A percentile compares a stretch with the other conserved stretches of the same genome.
Evolutionary conservation across 2,888 invertebrate genomes (phyloP).

Genomic region (Hydropsyche betteni): DNA sequence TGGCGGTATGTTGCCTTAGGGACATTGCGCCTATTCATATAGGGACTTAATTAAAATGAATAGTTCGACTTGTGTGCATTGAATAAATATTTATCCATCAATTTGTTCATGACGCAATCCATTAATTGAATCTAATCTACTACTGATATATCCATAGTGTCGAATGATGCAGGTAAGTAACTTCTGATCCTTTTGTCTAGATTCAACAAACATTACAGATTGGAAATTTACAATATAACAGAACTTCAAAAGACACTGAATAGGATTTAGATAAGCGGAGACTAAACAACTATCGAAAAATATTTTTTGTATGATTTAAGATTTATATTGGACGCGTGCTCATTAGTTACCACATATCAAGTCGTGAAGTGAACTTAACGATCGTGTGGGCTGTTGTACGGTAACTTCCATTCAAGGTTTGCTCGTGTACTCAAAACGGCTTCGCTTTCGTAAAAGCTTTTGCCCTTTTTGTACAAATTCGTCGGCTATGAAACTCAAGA

Average conservation of each 20-base stretch:
- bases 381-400: constrained; percentile 34
- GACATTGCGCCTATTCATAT: constrained; percentile 43
- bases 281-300: no score
- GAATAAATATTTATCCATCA: constrained; percentile 44
- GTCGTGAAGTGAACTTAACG: constrained; percentile 37
- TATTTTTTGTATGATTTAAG: no score
- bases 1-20: constrained; percentile 37
- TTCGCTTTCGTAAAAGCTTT: not conserved
- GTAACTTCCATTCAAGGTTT: constrained; percentile 23
- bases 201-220: no score
- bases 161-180: not conserved
- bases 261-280: no score
- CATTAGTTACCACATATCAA: constrained; percentile 21
- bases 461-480: constrained; percentile 21
- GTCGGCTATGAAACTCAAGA: not conserved
- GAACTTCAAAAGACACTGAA: no score
- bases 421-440: not conserved
- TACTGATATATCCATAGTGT: not conserved
- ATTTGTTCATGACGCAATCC: constrained; percentile 37
- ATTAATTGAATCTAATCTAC: constrained; percentile 45
- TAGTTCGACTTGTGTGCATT: constrained; percentile 38
- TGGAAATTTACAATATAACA: no score
- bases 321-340: not conserved
- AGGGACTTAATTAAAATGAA: constrained; percentile 45
- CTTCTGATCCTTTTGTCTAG: no score